Base-by-base conservation (phyloP, 2,113 vertebrate species). In the Hippocampus abdominalis region DNA sequence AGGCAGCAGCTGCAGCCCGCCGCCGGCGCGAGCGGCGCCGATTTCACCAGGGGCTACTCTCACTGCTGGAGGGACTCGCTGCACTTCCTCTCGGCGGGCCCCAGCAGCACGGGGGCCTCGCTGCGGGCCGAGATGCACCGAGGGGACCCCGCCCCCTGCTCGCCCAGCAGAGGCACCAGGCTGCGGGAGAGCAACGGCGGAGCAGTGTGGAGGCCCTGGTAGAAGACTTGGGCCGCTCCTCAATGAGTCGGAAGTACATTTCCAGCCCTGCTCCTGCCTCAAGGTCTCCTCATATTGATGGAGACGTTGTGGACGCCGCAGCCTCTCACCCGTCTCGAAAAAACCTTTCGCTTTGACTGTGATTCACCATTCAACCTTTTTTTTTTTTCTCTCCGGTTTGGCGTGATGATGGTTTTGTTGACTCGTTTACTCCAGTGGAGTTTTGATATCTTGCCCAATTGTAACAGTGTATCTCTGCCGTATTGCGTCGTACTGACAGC, bases 131-230 rank as follows among this genome's bases (percentile, higher is more conserved):
- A 75, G 68, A 81, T 83, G 69, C 65, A 39, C 66, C 77, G n/a
- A 77, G 75, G 59, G 81, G 44, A 75, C 8, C 66, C 84, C 66
- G 70, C 82, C 69, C 85, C 71, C 27, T 67, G n/a, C 54, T 86
- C 46, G 72, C 79, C 60, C 48, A 42, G 80, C 78, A 64, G 76
- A 68, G 40, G 78, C 71, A 15, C 48, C 44, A n/a, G 20, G 42
- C 83, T 88, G 70, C 92, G 91, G 81, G 90, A 87, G 15, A 63
- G 67, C 60, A 23, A 15, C 86, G 86, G 57, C 77, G 74, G 78
- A 5, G 48, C 90, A 0, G 80, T 96, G 73, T 96, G 95, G 95
- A 95, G 94, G 81, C 94, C 95, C 0, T 96, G 94, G 94, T 93
- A 94, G 89, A 91, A 90, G 69, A 76, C 69, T 57, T 27, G 65